These are phyloP conservation scores for Chrosomus eos DNA, from an alignment of 2,797 vertebrate species.

Conservation along the genomic window DNA sequence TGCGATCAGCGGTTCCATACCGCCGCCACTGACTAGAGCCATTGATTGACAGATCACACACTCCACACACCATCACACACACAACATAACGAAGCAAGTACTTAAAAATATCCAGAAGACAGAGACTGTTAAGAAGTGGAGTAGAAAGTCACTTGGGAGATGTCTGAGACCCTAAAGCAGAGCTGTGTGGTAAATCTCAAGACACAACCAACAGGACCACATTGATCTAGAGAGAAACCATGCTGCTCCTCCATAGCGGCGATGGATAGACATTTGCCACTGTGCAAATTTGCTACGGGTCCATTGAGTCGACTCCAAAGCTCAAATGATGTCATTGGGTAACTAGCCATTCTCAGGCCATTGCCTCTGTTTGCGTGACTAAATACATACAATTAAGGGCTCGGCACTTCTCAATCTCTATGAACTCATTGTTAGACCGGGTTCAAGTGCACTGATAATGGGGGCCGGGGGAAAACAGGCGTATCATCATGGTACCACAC, in stretches of 20 bases:
- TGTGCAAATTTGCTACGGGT: conserved; percentile 85
- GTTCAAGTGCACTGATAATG: conserved; percentile 99
- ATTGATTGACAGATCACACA: conserved; percentile 91
- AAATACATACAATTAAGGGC: conserved; percentile 99
- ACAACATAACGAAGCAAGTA: conserved; percentile 48
- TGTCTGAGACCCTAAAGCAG: conserved; percentile 29
- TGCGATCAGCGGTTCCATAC: conserved; percentile 93
- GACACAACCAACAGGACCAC: conserved; percentile 27
- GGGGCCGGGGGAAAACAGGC: conserved; percentile 92
- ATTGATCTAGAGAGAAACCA: conserved; percentile 43
- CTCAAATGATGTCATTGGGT: conserved; percentile 95
- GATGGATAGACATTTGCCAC: conserved; percentile 74
- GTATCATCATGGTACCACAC: conserved; percentile 79
- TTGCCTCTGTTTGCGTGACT: conserved; percentile 99
- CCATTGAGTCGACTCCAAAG: conserved; percentile 90
- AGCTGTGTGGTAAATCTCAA: conserved; percentile 42
- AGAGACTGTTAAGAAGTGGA: conserved; percentile 35
- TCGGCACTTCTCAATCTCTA: conserved; percentile 95
- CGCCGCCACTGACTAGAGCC: conserved; percentile 82
- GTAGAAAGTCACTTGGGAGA: conserved; percentile 32
- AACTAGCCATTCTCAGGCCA: conserved; percentile 98
- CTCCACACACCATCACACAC: conserved; percentile 54
- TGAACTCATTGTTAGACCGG: conserved; percentile 99
- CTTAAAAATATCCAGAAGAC: conserved; percentile 39
- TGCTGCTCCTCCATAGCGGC: conserved; percentile 49